Percentiles rank a stretch among this genome's conserved stretches.
These are phyloP conservation scores for Drosophila borealis DNA, from an alignment of 2,888 invertebrate genomes.

Conservation along the genomic window DNA sequence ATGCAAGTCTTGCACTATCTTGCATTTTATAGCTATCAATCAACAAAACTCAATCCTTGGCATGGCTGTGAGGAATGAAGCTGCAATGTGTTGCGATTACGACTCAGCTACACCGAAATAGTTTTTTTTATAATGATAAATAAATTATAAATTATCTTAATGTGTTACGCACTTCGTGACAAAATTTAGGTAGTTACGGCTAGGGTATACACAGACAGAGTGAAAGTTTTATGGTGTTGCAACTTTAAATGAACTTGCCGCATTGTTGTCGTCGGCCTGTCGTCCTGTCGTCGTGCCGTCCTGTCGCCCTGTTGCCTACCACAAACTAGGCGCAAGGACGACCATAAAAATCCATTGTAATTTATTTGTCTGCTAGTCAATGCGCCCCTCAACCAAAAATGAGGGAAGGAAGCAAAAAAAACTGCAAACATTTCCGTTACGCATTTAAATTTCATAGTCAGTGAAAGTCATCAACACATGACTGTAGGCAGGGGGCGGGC, in stretches of 20 bases:
- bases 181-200: too few relatives aligned
- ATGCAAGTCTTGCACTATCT: too few relatives aligned
- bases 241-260: constrained; percentile 73
- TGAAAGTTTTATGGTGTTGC: constrained; percentile 71
- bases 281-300: constrained; percentile 7
- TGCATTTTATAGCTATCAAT: too few relatives aligned
- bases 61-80: too few relatives aligned
- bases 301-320: constrained; percentile 58
- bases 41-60: too few relatives aligned
- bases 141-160: too few relatives aligned
- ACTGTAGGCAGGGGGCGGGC: constrained; percentile 6
- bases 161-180: too few relatives aligned
- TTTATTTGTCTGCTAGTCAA: constrained; percentile 73
- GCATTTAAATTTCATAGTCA: constrained; percentile 82
- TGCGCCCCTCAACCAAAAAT: constrained; percentile 16
- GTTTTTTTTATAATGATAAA: too few relatives aligned
- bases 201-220: constrained; percentile 34
- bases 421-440: constrained; percentile 76
- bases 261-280: constrained; percentile 44
- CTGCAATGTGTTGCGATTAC: too few relatives aligned
- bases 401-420: constrained; percentile 16
- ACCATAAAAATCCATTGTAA: constrained; percentile 72
- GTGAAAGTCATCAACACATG: constrained; percentile 82
- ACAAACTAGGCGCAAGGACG: constrained; percentile 77
- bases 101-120: too few relatives aligned